Conservation (phyloP, 2,888 invertebrate species). For the Orchestes rusci region DNA sequence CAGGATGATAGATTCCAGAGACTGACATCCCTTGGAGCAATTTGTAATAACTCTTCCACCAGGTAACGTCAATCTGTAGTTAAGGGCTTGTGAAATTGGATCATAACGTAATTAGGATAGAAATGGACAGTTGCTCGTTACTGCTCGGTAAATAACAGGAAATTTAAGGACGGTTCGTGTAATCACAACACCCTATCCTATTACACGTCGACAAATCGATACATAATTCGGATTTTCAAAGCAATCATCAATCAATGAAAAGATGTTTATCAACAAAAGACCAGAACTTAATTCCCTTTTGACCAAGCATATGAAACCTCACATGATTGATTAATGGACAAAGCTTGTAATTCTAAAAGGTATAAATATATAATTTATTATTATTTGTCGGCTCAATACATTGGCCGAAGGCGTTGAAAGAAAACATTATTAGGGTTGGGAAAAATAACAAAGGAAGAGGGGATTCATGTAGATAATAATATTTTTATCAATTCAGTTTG, state of each 20-base stretch:
- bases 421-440: too few relatives aligned
- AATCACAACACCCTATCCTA: constrained; percentile 7
- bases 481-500: too few relatives aligned
- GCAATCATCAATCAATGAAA: too few relatives aligned
- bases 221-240: too few relatives aligned
- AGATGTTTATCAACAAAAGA: too few relatives aligned
- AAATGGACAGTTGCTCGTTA: constrained; percentile 22
- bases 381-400: not conserved
- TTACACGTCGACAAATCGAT: too few relatives aligned
- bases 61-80: constrained; percentile 13
- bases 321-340: constrained; percentile 3
- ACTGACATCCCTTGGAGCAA: constrained; percentile 1
- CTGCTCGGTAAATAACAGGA: constrained; percentile 13
- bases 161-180: constrained; percentile 13
- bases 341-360: not conserved
- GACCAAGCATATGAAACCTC: not conserved
- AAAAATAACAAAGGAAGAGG: too few relatives aligned
- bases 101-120: constrained; percentile 28
- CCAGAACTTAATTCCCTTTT: too few relatives aligned
- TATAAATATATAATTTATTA: not conserved
- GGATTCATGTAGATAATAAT: too few relatives aligned
- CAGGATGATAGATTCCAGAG: too few relatives aligned
- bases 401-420: too few relatives aligned
- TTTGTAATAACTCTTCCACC: constrained; percentile 9
- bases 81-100: constrained; percentile 26